phyloP scores from a whole-genome alignment of 2,113 vertebrate species.

The Neotragus moschatus region DNA sequence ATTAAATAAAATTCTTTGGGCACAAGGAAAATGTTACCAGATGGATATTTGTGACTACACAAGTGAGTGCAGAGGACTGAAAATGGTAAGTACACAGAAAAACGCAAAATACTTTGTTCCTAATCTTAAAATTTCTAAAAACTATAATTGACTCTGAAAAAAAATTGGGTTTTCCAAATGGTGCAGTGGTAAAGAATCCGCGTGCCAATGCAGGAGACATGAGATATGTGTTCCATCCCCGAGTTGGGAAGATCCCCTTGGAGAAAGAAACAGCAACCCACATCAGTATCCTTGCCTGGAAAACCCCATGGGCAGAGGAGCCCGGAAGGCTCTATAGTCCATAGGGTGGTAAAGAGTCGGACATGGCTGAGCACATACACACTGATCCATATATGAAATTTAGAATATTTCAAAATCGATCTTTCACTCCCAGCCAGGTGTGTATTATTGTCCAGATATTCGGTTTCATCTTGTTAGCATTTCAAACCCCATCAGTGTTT shows the following conservation, averaged over 20 bases:
- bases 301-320: background rate
- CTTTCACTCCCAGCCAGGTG: background rate
- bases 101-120: background rate
- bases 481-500: background rate
- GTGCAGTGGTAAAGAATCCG: background rate
- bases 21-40: background rate
- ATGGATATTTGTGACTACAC: background rate
- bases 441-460: background rate
- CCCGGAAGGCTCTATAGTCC: background rate
- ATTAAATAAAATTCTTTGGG: background rate
- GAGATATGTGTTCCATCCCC: background rate
- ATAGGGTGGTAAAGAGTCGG: background rate
- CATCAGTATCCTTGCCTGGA: background rate
- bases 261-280: background rate
- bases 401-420: background rate
- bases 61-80: background rate
- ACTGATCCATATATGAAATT: background rate
- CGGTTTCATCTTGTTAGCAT: background rate
- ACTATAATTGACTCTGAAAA: background rate
- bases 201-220: background rate
- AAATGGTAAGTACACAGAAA: background rate
- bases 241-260: background rate
- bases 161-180: background rate
- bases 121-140: background rate
- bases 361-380: background rate